These are phyloP conservation scores for Melanotaenia parkinsoni DNA, from an alignment of 2,797 vertebrate genomes.

Conservation along the genomic window DNA sequence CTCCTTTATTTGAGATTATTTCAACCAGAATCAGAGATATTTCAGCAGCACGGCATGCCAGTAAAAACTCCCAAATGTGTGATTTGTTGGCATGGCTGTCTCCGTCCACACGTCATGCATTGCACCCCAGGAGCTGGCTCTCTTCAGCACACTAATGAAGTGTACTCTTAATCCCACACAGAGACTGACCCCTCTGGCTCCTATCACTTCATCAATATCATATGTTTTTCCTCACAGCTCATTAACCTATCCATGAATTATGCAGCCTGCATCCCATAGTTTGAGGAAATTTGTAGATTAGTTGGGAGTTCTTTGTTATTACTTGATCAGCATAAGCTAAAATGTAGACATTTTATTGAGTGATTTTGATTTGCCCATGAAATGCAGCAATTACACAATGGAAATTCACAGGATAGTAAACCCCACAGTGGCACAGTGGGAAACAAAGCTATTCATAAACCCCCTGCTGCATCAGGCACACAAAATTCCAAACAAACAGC, in stretches of 20 bases:
- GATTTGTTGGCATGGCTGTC: conserved; percentile 33
- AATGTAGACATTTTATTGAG: not conserved
- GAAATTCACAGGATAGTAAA: conserved; percentile 28
- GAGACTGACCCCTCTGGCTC: conserved; percentile 53
- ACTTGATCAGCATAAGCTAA: conserved; percentile 41
- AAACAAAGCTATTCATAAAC: conserved; percentile 21
- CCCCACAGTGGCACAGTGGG: conserved; percentile 21
- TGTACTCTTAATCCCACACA: conserved; percentile 56
- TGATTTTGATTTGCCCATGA: conserved; percentile 34
- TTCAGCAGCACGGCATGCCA: conserved; percentile 32
- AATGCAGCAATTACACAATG: conserved; percentile 31
- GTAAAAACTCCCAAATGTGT: conserved; percentile 31
- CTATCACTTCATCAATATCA: conserved; percentile 62
- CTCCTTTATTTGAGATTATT: conserved; percentile 21
- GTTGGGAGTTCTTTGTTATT: conserved; percentile 21
- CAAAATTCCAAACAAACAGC: conserved; percentile 10
- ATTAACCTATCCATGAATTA: conserved; percentile 68
- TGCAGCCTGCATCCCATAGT: conserved; percentile 58
- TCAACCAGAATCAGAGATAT: conserved; percentile 15
- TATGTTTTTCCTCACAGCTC: conserved; percentile 63
- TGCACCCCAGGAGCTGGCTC: conserved; percentile 49
- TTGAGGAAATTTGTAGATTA: conserved; percentile 50
- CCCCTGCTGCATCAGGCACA: conserved; percentile 10
- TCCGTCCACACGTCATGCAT: conserved; percentile 40
- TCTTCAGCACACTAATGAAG: conserved; percentile 58